Evolutionary conservation across 2,113 vertebrate species (phyloP), one percentile per base, ranked within the genome.

Genomic region (Mormyrus lacerda): DNA sequence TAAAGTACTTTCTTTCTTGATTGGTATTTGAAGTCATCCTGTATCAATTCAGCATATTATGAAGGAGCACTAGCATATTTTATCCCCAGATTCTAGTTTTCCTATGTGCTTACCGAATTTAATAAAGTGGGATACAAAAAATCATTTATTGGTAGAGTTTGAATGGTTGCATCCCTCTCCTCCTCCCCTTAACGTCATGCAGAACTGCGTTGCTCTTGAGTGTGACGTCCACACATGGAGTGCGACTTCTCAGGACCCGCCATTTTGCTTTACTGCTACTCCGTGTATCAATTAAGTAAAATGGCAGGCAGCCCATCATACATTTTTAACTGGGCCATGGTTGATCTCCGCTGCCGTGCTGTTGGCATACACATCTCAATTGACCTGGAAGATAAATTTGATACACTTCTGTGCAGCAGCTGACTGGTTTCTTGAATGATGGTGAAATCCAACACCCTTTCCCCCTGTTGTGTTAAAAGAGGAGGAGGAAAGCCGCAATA

Each of bases 261-360:
- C 82, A 24, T n/a, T n/a, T 83, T 44, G 82, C 42, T 3, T 24
- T 47, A 47, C 21, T 24, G 42, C 45, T 84, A 84, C 90, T 65
- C 90, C 65, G 31, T 89, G 47, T 87, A 31, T 58, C 51, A 87
- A 61, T 88, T 69, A 91, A 89, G 89, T 87, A 90, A 89, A 90
- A 89, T 91, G 85, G 86, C 84, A 84, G 85, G 4, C 44, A 2
- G 24, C 31, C 83, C 85, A 82, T 94, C 93, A 93, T 95, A 90
- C 65, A 95, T 89, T 85, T 95, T 95, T 96, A 94, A 94, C 93
- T 89, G 89, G 21, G 15, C 65, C 79, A 87, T 39, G 87, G 87
- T 91, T 91, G 50, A 94, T 13, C 24, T 19, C 65, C 92, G 91
- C 86, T 84, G 27, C 76, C 86, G 86, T 91, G 76, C 88, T 90